These are phyloP conservation scores for Poeciliopsis gracilis DNA, from an alignment of 2,797 vertebrate genomes.

Conservation along the genomic window DNA sequence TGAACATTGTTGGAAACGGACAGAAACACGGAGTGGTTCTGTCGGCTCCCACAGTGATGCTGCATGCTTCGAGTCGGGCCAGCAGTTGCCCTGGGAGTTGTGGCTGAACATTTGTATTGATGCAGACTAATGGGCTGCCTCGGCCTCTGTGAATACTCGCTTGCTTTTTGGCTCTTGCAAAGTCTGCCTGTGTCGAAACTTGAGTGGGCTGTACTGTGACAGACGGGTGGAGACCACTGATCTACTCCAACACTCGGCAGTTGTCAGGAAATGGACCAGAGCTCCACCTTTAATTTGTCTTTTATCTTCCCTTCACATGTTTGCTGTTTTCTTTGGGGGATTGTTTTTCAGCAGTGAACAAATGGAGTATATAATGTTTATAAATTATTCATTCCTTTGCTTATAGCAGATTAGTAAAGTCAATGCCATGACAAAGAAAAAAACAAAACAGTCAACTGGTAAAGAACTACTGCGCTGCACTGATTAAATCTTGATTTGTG, in stretches of 20 bases:
- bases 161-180: constrained; percentile 3
- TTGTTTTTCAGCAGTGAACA: not conserved
- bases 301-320: constrained; percentile 6
- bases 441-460: not conserved
- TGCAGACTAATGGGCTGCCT: constrained; percentile 61
- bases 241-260: constrained; percentile 24
- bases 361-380: not conserved
- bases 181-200: constrained; percentile 16
- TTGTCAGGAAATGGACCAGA: constrained; percentile 29
- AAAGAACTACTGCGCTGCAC: not conserved
- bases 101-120: constrained; percentile 60
- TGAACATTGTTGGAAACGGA: constrained; percentile 20
- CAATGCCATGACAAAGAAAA: not conserved
- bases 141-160: constrained; percentile 43
- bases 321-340: constrained; percentile 1
- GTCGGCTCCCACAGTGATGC: constrained; percentile 51
- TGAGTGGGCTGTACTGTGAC: constrained; percentile 36
- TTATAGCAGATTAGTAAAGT: not conserved
- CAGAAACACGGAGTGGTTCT: constrained; percentile 20
- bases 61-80: constrained; percentile 56
- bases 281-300: constrained; percentile 16
- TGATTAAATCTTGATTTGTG: not conserved
- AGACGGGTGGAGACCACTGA: constrained; percentile 39
- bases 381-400: not conserved
- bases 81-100: constrained; percentile 75